A percentile compares a stretch with the other conserved stretches of the same genome.
Evolutionary conservation across 2,113 vertebrate genomes (phyloP).

Genomic region (Natator depressus): DNA sequence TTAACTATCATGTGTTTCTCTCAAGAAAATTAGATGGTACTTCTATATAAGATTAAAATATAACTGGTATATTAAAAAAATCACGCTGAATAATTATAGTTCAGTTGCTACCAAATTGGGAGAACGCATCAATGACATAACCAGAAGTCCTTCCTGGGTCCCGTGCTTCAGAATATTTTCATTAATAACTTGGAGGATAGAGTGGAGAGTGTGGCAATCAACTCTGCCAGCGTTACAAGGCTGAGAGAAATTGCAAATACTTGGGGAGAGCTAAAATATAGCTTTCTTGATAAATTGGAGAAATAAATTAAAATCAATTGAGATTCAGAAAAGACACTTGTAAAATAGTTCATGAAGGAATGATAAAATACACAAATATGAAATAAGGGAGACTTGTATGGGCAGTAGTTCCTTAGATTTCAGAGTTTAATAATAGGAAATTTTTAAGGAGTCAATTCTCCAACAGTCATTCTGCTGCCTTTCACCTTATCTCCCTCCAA

Average conservation of each 20-base stretch:
- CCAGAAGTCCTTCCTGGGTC: neutral
- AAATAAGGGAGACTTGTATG: neutral
- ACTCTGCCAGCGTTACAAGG: neutral
- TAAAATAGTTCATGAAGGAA: neutral
- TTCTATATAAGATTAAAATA: neutral
- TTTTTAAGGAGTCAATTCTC: neutral
- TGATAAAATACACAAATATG: neutral
- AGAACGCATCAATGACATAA: neutral
- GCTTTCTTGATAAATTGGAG: neutral
- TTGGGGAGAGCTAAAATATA: neutral
- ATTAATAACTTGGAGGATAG: neutral
- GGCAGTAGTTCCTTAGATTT: neutral
- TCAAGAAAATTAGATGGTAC: neutral
- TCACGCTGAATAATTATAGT: neutral
- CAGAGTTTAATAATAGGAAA: neutral
- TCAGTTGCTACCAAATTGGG: neutral
- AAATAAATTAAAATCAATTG: neutral
- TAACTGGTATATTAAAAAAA: neutral
- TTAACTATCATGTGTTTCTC: neutral
- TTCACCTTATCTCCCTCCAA: neutral
- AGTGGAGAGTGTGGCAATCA: no score
- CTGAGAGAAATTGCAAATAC: neutral
- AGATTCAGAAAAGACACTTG: neutral
- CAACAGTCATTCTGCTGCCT: neutral
- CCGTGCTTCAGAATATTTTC: neutral